Evolutionary conservation across 2,113 vertebrate species (phyloP), one percentile per base, ranked within the genome.

Genomic region (Origma solitaria): DNA sequence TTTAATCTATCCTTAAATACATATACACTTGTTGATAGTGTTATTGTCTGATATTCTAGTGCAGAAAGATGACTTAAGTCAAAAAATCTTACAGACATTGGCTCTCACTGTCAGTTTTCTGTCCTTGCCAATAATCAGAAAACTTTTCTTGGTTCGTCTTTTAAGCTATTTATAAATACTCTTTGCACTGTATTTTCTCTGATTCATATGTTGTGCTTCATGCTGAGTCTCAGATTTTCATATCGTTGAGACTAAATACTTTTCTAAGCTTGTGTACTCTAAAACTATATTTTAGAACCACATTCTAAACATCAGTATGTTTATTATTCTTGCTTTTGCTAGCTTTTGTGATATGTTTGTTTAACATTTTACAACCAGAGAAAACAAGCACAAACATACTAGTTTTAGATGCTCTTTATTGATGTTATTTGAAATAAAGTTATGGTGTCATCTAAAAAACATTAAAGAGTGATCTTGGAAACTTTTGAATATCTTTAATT

Each of bases 211-310:
- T 24, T 66, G 4, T 35, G 20, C 13, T 86, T 86, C 38, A 44
- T 35, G 4, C 4, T 2, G 17, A 80, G 30, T 21, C 21, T 75
- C 28, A 57, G 11, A 56, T 51, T 70, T 82, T 51, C 13, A 3
- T 45, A 44, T 27, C 0, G 1, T 45, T 0, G 0, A 35, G 30
- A 3, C 17, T 65, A 73, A 66, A 78, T 17, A 77, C 7, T 64
- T 35, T 33, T 61, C 11, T 42, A 65, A n/a, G 13, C 20, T 70
- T 51, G 5, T 40, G 14, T 44, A 53, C 14, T 78, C 60, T 37
- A 33, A 51, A 44, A 77, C 7, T 13, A 19, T 31, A 35, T 15
- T 73, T 21, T 35, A 45, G 25, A 80, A 65, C 5, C 16, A 33
- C 7, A 42, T 51, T 86, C 22, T 81, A 73, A 81, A 30, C 3